These are phyloP conservation scores for Desmophyllum pertusum DNA, from an alignment of 92 coral and sea anemone genomes.

Conservation along the genomic window DNA sequence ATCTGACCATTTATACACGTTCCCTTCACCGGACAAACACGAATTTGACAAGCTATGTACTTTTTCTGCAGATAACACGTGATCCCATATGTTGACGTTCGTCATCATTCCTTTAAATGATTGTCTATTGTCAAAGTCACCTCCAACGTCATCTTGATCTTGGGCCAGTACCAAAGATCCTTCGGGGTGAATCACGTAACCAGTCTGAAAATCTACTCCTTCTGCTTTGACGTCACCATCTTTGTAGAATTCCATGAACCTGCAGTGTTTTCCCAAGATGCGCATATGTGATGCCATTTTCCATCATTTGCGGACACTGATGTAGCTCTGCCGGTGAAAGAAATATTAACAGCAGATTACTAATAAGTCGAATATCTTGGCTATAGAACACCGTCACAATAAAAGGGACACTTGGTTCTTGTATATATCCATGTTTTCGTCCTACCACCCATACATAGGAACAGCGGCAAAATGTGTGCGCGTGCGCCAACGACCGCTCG, in stretches of 20 bases:
- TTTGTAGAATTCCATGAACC: slow-evolving; percentile 54
- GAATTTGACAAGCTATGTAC: slow-evolving; percentile 1
- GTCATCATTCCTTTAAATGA: not conserved
- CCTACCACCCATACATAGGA: no score
- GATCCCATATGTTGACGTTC: slow-evolving; percentile 19
- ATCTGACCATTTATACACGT: slow-evolving; percentile 7
- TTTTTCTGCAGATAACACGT: slow-evolving; percentile 11
- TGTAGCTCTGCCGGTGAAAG: slow-evolving; percentile 7
- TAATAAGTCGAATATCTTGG: no score
- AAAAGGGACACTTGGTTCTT: no score
- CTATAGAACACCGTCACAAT: no score
- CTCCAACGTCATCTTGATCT: slow-evolving; percentile 46
- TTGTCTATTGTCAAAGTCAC: not conserved
- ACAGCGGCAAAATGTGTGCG: no score
- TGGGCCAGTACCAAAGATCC: slow-evolving; percentile 45
- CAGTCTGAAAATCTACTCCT: slow-evolving; percentile 23
- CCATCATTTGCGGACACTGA: slow-evolving; percentile 48
- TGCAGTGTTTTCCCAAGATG: slow-evolving; percentile 46
- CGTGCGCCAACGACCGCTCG: no score
- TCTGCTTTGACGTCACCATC: slow-evolving; percentile 25
- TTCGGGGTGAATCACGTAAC: slow-evolving; percentile 34
- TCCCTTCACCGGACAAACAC: slow-evolving; percentile 18
- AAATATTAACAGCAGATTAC: no score
- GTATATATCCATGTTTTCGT: no score
- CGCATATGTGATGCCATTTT: slow-evolving; percentile 65